Conservation (phyloP, 2,797 vertebrate genomes). For the Otolemur crassicaudatus region DNA sequence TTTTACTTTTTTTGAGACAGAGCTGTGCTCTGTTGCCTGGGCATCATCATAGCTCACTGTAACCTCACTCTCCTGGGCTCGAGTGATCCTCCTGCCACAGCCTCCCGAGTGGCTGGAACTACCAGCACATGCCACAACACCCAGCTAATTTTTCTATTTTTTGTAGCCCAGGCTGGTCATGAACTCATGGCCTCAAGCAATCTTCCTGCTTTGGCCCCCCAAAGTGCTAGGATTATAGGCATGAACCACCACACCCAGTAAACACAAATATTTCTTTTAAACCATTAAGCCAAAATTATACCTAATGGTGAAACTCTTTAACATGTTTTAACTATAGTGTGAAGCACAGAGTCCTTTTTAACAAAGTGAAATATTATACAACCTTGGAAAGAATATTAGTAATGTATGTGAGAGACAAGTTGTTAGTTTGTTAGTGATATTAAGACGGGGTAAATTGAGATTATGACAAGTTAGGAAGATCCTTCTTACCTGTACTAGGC, state of each 20-base stretch:
- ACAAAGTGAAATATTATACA: background rate
- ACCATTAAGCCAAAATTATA: background rate
- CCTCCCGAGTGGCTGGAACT: background rate
- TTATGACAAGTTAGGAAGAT: background rate
- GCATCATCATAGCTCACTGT: background rate
- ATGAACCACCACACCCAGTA: background rate
- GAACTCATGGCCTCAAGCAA: background rate
- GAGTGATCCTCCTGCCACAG: background rate
- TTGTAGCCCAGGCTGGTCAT: background rate
- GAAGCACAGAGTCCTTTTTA: background rate
- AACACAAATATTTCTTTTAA: background rate
- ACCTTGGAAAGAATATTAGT: background rate
- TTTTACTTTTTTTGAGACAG: background rate
- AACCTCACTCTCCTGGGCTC: background rate
- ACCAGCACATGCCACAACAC: background rate
- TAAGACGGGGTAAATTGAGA: background rate
- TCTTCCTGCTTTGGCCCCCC: background rate
- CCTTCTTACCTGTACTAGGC: background rate
- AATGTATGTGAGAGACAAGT: background rate
- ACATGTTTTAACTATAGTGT: background rate
- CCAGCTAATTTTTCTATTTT: background rate
- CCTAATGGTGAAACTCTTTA: background rate
- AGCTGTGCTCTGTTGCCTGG: background rate
- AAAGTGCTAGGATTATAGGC: background rate
- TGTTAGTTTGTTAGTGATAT: background rate